A percentile compares a stretch with the other conserved stretches of the same genome.
Conservation (phyloP, 2,888 invertebrate genomes). For the Drosophila affinis region DNA sequence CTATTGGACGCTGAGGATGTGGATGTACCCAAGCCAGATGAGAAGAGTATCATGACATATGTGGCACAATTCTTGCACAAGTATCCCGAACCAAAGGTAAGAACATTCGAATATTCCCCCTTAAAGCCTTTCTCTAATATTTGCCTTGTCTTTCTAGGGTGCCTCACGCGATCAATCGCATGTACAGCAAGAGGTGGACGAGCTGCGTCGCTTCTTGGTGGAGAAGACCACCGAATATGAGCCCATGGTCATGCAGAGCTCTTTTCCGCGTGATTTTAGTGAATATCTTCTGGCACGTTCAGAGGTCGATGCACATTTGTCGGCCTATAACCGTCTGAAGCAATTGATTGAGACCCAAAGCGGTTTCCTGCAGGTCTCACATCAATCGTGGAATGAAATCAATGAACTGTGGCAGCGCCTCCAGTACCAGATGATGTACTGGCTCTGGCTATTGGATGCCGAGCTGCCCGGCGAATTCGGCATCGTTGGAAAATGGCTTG, state of each 20-base stretch:
- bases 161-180: conserved; percentile 90
- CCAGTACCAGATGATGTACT: conserved; percentile 90
- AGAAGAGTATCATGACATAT: conserved; percentile 99
- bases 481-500: conserved; percentile 94
- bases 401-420: conserved; percentile 92
- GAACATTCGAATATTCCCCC: conserved; percentile 1
- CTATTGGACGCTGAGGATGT: conserved; percentile 97
- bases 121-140: background rate
- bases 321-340: conserved; percentile 90
- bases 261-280: conserved; percentile 91
- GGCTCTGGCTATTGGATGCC: conserved; percentile 95
- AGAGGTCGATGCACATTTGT: conserved; percentile 90
- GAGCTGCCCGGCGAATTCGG: conserved; percentile 93
- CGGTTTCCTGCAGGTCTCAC: conserved; percentile 91
- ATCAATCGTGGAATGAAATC: conserved; percentile 93
- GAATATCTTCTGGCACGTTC: conserved; percentile 91
- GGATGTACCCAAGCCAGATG: conserved; percentile 97
- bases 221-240: conserved; percentile 91
- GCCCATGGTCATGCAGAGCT: conserved; percentile 90
- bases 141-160: conserved; percentile 82
- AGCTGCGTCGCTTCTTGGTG: conserved; percentile 91
- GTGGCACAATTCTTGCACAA: conserved; percentile 98
- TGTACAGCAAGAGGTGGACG: conserved; percentile 92
- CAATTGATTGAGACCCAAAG: conserved; percentile 90
- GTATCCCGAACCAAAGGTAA: conserved; percentile 93